phyloP scores from a whole-genome alignment of 2,113 vertebrate species.

The Uropsilus gracilis region DNA sequence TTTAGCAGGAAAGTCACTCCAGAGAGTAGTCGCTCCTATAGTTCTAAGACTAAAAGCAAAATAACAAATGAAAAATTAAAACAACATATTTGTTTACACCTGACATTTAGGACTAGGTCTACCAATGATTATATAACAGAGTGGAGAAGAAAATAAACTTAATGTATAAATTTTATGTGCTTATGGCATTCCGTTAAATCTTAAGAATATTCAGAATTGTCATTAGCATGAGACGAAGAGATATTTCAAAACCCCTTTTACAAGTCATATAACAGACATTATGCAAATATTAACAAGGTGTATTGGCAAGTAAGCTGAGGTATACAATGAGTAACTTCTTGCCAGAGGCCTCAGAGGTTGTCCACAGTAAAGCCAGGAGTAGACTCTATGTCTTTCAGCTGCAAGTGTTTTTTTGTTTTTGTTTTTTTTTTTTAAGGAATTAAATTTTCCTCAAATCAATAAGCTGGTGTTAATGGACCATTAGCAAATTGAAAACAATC shows the following conservation, averaged over 20 bases:
- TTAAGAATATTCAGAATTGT: neutral
- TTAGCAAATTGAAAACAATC: conserved; percentile 35
- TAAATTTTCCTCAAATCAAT: conserved; percentile 22
- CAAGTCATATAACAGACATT: neutral
- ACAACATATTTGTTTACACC: neutral
- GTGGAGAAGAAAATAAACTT: neutral
- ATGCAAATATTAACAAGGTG: neutral
- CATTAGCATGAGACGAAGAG: neutral
- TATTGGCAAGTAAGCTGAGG: neutral
- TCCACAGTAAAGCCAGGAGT: neutral
- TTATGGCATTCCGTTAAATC: neutral
- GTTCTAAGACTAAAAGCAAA: neutral
- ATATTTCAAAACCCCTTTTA: neutral
- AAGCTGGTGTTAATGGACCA: conserved; percentile 43
- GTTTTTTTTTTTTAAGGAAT: neutral
- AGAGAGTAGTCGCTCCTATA: neutral
- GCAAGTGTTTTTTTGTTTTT: neutral
- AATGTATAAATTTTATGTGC: too few species aligned
- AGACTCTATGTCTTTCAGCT: neutral
- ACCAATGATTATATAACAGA: neutral
- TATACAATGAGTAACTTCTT: neutral
- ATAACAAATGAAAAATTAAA: neutral
- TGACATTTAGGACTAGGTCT: neutral
- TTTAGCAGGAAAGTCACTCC: neutral
- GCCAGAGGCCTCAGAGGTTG: fast-evolving